Conservation (phyloP, 1,140 invertebrate genomes). For the Magallana angulata region DNA sequence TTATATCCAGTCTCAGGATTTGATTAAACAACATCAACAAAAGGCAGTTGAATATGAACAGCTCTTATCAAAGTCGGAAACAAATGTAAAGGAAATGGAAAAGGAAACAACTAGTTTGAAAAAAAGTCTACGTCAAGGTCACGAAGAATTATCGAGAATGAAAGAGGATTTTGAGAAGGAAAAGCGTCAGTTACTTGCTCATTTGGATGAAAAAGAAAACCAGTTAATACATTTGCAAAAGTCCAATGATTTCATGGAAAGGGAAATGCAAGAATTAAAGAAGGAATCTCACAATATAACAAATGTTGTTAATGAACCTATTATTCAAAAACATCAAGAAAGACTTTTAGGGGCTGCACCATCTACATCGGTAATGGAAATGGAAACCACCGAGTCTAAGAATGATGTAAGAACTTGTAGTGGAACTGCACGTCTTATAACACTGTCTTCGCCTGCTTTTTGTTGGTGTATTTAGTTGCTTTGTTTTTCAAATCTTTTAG, state of each 20-base stretch:
- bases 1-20: not conserved
- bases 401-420: constrained; percentile 6
- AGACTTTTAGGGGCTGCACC: not conserved
- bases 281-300: not conserved
- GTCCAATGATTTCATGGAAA: not conserved
- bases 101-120: not conserved
- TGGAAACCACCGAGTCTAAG: not conserved
- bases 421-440: not conserved
- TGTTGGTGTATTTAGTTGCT: not conserved
- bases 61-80: not conserved
- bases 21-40: not conserved
- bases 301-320: not conserved
- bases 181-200: not conserved
- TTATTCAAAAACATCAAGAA: not conserved
- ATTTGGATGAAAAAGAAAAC: not conserved
- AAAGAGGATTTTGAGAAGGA: not conserved
- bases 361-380: not conserved
- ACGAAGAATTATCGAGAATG: not conserved
- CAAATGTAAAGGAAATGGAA: not conserved
- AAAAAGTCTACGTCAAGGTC: not conserved
- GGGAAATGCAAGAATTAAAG: not conserved
- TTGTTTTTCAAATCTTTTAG: not conserved
- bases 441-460: not conserved
- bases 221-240: not conserved
- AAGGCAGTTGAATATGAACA: not conserved